These are phyloP conservation scores for Scaptomyza reducta DNA, from an alignment of 2,888 invertebrate genomes.

Conservation along the genomic window DNA sequence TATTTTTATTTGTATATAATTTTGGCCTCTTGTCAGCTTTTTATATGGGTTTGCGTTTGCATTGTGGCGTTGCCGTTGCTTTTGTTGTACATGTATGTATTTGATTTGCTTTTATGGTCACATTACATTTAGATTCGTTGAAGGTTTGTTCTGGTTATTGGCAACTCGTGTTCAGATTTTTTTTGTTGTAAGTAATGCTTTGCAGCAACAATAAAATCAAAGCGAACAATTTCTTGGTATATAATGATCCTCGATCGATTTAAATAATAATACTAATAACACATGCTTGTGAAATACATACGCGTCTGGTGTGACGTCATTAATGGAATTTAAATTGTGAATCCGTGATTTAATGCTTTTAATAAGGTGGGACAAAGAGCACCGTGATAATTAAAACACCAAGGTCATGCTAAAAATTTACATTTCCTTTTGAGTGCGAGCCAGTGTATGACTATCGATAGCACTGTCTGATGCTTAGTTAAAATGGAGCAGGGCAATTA, in stretches of 20 bases:
- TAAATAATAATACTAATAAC: conserved; percentile 28
- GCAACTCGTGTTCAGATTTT: conserved; percentile 40
- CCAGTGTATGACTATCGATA: conserved; percentile 1
- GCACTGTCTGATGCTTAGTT: not conserved
- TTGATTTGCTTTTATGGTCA: conserved; percentile 57
- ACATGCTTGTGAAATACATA: conserved; percentile 58
- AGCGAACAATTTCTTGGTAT: conserved; percentile 10
- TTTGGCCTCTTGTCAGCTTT: conserved; percentile 60
- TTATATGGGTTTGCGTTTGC: conserved; percentile 55
- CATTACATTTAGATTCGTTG: conserved; percentile 60
- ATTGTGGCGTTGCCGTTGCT: conserved; percentile 31
- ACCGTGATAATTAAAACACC: not conserved
- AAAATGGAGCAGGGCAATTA: not conserved
- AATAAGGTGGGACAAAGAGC: conserved; percentile 8
- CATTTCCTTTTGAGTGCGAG: not conserved
- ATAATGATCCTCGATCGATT: conserved; percentile 23
- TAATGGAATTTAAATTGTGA: conserved; percentile 22
- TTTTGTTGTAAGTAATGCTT: conserved; percentile 61
- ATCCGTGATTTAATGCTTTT: not conserved
- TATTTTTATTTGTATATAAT: conserved; percentile 62
- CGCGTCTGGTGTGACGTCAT: conserved; percentile 62
- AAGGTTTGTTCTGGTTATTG: conserved; percentile 53
- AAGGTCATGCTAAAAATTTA: conserved; percentile 7
- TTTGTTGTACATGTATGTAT: conserved; percentile 28
- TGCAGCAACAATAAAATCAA: conserved; percentile 13